These are phyloP conservation scores for Suncus etruscus DNA, from an alignment of 2,113 vertebrate species.

Conservation along the genomic window DNA sequence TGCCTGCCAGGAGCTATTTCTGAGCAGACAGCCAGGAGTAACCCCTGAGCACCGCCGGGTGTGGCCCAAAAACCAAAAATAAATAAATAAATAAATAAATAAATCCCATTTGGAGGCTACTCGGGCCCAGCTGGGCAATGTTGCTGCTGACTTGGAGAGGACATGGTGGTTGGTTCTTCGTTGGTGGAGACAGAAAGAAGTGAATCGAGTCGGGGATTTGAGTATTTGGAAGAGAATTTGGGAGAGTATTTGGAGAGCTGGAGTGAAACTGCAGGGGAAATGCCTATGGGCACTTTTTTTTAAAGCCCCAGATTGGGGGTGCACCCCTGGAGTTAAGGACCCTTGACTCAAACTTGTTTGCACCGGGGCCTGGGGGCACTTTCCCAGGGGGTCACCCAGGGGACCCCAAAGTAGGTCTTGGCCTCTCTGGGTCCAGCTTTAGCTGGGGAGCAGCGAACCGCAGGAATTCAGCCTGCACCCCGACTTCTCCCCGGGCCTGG, in stretches of 20 bases:
- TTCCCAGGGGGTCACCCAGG: background rate
- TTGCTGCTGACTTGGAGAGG: conserved; percentile 35
- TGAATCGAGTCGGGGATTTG: background rate
- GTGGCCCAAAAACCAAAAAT: too few species aligned
- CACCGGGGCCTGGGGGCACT: background rate
- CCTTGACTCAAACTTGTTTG: background rate
- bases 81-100: too few species aligned
- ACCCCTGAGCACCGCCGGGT: too few species aligned
- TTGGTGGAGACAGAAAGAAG: conserved; percentile 2
- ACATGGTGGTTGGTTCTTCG: background rate
- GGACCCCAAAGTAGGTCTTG: conserved; percentile 6
- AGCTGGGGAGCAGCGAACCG: conserved; percentile 51
- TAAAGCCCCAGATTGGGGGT: background rate
- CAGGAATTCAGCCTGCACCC: conserved; percentile 74
- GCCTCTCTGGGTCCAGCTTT: background rate
- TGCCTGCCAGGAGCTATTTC: too few species aligned
- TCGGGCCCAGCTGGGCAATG: conserved; percentile 28
- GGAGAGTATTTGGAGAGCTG: too few species aligned
- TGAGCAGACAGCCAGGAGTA: too few species aligned
- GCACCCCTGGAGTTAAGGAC: background rate
- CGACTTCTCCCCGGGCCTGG: conserved; percentile 25
- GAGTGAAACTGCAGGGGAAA: background rate
- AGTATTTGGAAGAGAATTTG: background rate
- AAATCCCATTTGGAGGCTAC: background rate
- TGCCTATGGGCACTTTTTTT: too few species aligned